These are phyloP conservation scores for Sciurus niger DNA, from an alignment of 2,113 vertebrate species.

Conservation along the genomic window DNA sequence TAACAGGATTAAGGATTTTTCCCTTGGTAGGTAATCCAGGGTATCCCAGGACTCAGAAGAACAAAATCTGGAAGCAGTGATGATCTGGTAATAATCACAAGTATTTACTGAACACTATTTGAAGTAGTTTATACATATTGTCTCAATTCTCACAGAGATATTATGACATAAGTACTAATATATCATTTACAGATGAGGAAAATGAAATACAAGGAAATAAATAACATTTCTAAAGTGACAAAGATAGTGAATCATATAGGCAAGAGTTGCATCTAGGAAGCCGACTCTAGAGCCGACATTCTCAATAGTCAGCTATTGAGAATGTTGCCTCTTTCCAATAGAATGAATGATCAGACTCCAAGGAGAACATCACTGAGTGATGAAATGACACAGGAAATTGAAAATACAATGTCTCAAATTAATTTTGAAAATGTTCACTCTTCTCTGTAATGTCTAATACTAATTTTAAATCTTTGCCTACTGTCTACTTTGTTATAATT, in stretches of 20 bases:
- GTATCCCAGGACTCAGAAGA: not conserved
- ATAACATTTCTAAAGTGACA: not conserved
- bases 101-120: not conserved
- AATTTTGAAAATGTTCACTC: not conserved
- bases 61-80: not conserved
- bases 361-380: not conserved
- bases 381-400: not conserved
- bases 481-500: not conserved
- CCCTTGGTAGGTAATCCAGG: not conserved
- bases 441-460: not conserved
- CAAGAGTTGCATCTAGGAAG: not conserved
- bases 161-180: not conserved
- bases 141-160: not conserved
- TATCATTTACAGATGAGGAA: not conserved
- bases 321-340: not conserved
- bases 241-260: not conserved
- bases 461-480: not conserved
- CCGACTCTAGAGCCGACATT: not conserved
- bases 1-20: not conserved
- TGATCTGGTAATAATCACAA: conserved; percentile 16
- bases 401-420: not conserved
- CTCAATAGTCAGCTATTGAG: not conserved
- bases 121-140: not conserved
- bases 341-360: not conserved
- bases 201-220: not conserved